Base-by-base conservation (phyloP, 2,113 vertebrate genomes). In the Asarcornis scutulata region DNA sequence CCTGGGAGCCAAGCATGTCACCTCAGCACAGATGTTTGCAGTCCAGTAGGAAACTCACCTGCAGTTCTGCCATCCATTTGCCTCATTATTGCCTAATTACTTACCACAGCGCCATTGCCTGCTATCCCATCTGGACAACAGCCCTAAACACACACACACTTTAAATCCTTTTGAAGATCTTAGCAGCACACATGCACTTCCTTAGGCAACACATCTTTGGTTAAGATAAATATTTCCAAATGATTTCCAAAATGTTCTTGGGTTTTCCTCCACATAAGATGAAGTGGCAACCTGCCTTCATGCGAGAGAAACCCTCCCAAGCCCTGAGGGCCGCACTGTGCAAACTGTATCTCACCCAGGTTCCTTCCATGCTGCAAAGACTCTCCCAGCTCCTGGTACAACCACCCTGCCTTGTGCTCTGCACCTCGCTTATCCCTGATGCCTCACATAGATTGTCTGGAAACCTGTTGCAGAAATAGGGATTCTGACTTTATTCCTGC, bases 71-170 rank as follows among this genome's bases (percentile, higher is more conserved):
- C 23, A 34, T 11, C 46, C n/a, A 13, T 42, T 18, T 67, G 31
- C 40, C 26, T 62, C 23, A 25, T 46, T 68, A 52, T 8, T 52
- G 32, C 46, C 46, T 48, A 86, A 77, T 34, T 17, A 60, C 56
- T 67, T 72, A 62, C 17, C 69, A 62, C 31, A 56, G 23, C 1
- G 9, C 6, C 17, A 20, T 23, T 44, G 27, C 31, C 40, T 2
- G 3, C 21, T 58, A 23, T 20, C 11, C 15, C 18, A 52, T 7
- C 21, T 50, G 26, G 17, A 26, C 2, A 9, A 55, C 75, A 56
- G 12, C 6, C 6, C 44, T 5, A 52, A 68, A 31, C 14, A 10
- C 7, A 4, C 14, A 44, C 0, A 0, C 14, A 17, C 23, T 60
- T 69, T 5, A 32, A 3, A 9, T 29, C 5, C 44, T 42, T 80